Base-by-base conservation (phyloP, 1,140 invertebrate genomes). In the Sesamia nonagrioides region DNA sequence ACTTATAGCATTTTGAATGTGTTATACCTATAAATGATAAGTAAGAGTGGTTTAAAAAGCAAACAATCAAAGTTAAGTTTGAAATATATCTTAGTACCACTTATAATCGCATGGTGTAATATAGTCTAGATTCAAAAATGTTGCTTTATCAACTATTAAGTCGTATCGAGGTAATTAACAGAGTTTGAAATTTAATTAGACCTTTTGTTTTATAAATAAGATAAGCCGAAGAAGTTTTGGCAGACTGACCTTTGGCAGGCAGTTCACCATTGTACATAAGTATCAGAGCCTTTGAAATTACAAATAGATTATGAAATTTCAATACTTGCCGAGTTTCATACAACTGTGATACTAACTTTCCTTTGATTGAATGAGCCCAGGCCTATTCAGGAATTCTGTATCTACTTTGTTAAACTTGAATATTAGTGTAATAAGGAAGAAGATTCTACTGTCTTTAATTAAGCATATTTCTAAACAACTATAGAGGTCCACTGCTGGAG, bases 101-200 rank as follows among this genome's bases (percentile, higher is more conserved):
- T 45, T 45, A 11, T 13, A 45, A 45, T n/a, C 9, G 42, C 13
- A 8, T 15, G 11, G 0, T 3, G 13, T 58, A 58, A 33, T 21
- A 21, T 58, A 40, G 35, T 17, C 17, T 17, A 8, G 9, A 11
- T 35, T 35, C 13, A 60, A 60, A 77, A 79, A 75, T 79, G 73
- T 66, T 17, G 18, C 13, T 77, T 78, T 56, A 78, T 81, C 75
- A 79, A 81, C 81, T 73, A 82, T 81, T 82, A 74, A 81, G 56
- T 66, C 79, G 72, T 74, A 79, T 69, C 63, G 76, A 79, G 69
- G 81, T 83, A 85, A 85, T 86, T 86, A 88, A 84, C 76, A 33
- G 78, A 86, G 82, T 85, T 88, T 74, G 72, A 80, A 85, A 85
- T 87, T 86, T 84, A 85, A 89, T 87, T 88, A 89, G 88, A 85